Evolutionary conservation across 2,113 vertebrate species (phyloP).

Genomic region (Trematocara marginatum): DNA sequence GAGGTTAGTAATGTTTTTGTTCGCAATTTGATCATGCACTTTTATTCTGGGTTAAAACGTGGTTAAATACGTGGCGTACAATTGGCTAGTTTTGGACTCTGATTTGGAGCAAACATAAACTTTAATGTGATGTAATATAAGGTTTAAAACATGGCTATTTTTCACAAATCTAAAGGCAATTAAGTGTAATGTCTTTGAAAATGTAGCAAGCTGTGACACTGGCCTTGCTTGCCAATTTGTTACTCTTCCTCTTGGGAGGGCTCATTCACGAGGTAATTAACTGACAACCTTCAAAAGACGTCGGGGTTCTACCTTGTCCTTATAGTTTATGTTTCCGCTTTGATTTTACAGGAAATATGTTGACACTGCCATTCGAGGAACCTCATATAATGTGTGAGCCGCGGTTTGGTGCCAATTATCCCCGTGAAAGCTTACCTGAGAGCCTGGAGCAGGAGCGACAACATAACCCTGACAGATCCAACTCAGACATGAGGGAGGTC

Average conservation of each 20-base stretch:
- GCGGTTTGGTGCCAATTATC: slow-evolving; percentile 89
- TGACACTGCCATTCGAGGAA: slow-evolving; percentile 97
- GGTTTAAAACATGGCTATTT: neutral
- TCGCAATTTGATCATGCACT: slow-evolving; percentile 37
- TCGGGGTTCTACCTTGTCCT: neutral
- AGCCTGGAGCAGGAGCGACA: slow-evolving; percentile 77
- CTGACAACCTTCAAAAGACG: slow-evolving; percentile 38
- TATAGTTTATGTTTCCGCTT: slow-evolving; percentile 45
- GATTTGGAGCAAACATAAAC: neutral
- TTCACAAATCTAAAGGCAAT: neutral
- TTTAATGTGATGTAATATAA: neutral
- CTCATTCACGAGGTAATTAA: slow-evolving; percentile 42
- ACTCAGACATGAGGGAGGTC: slow-evolving; percentile 77
- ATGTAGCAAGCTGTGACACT: slow-evolving; percentile 28
- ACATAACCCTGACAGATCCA: slow-evolving; percentile 74
- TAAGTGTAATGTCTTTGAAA: slow-evolving; percentile 26
- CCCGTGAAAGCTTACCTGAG: slow-evolving; percentile 83
- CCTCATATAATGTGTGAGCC: slow-evolving; percentile 89
- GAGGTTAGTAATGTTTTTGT: slow-evolving; percentile 71
- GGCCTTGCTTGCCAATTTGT: slow-evolving; percentile 34
- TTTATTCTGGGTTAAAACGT: neutral
- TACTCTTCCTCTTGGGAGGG: slow-evolving; percentile 33
- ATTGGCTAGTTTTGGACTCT: neutral
- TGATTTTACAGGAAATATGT: slow-evolving; percentile 83
- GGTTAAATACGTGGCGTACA: neutral